These are phyloP conservation scores for Magallana angulata DNA, from an alignment of 1,140 invertebrate species.

Conservation along the genomic window DNA sequence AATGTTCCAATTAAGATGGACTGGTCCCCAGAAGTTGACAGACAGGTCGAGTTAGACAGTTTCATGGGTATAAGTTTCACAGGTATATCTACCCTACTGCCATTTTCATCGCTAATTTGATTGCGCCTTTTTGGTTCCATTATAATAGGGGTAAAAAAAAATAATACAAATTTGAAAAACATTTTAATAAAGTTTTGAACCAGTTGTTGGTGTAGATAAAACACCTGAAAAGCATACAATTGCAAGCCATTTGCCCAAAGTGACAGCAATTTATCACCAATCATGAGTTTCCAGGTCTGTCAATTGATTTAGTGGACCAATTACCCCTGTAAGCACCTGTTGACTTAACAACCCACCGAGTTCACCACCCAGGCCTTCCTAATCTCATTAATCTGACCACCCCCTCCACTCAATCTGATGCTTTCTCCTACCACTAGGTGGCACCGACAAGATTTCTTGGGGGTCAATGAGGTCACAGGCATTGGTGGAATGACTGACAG, in stretches of 20 bases:
- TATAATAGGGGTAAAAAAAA: no score
- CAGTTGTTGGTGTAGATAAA: no score
- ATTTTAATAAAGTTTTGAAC: no score
- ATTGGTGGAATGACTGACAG: slow-evolving; percentile 12
- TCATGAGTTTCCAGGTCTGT: no score
- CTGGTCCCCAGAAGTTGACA: background rate
- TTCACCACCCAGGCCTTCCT: background rate
- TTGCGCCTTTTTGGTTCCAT: no score
- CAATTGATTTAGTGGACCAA: background rate
- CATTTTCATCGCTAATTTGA: background rate
- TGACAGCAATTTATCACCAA: no score
- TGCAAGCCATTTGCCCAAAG: no score
- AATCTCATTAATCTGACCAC: background rate
- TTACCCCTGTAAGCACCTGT: background rate
- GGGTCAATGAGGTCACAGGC: slow-evolving; percentile 3
- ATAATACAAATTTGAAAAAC: no score
- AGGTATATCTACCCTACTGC: background rate
- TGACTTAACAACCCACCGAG: background rate
- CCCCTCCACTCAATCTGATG: background rate
- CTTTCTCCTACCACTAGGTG: slow-evolving; percentile 10
- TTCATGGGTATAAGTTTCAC: background rate
- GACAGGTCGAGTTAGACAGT: background rate
- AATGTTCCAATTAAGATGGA: slow-evolving; percentile 20
- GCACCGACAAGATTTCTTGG: slow-evolving; percentile 2
- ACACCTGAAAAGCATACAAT: no score